Evolutionary conservation across 2,113 vertebrate genomes (phyloP), one percentile per base, ranked within the genome.

Genomic region (Anarhynchus alexandrinus): DNA sequence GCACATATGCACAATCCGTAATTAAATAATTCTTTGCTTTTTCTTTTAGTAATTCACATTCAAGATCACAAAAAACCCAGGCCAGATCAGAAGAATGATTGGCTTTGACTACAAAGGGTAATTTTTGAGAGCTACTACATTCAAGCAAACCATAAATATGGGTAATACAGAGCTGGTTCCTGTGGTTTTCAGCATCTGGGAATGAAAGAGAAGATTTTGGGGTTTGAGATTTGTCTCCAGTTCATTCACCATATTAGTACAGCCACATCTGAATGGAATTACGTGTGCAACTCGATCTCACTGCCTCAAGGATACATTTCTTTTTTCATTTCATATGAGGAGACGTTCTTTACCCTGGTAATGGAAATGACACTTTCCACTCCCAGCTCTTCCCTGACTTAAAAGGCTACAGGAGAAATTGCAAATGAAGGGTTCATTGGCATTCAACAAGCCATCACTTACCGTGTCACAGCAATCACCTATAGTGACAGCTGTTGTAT

Each of bases 181-280:
- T 61, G 79, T 74, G 92, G 92, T 90, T 96, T 96, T 94, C 80
- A 79, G 80, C 65, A 94, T 91, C 77, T 94, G 88, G 86, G 43
- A 94, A 78, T 55, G 29, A 87, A 16, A 85, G 9, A 52, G 54
- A 84, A 62, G 40, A 84, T 43, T 72, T 72, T 10, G 10, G 73
- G 66, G 42, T 67, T 72, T 91, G 19, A 65, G 12, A 89, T 59
- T 74, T 67, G 17, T 88, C 88, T 94, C 69, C 54, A 81, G 51
- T 84, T 94, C 93, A 71, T 76, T 93, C 80, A 59, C 64, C 30
- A 18, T 77, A 43, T 86, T 93, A 90, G 66, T 70, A 66, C 25
- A 77, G 59, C 40, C 84, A 93, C 94, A 96, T 88, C 82, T 96
- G 90, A 93, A 91, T 38, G 27, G 73, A 93, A 92, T 90, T 90